A percentile compares a stretch with the other conserved stretches of the same genome.
phyloP scores from a whole-genome alignment of 2,113 vertebrate species.

The Nothoprocta pentlandii region DNA sequence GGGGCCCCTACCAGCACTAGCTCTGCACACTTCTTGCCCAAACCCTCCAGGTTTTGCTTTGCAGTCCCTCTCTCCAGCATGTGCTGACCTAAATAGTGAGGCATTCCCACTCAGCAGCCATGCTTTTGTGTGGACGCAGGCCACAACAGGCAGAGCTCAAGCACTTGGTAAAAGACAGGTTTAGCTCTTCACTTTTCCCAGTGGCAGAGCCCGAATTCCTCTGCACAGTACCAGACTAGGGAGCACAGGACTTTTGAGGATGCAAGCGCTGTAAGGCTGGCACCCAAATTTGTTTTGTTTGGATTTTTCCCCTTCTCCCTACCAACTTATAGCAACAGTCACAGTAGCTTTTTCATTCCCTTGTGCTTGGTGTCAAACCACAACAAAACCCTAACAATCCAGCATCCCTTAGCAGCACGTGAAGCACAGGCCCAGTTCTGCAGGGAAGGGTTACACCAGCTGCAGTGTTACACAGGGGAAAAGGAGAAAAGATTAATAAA shows the following conservation, averaged over 20 bases:
- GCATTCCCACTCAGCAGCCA: neutral
- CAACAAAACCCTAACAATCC: neutral
- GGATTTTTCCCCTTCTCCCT: neutral
- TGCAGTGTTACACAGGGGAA: neutral
- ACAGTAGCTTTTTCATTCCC: neutral
- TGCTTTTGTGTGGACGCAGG: neutral
- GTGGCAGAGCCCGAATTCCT: neutral
- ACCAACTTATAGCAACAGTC: neutral
- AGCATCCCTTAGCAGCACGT: neutral
- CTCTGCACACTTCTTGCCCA: neutral
- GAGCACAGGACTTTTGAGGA: neutral
- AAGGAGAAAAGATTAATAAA: neutral
- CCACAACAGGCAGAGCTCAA: neutral
- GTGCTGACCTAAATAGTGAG: neutral
- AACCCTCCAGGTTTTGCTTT: neutral
- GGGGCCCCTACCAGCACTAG: no score
- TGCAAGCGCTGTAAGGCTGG: neutral
- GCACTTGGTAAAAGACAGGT: neutral
- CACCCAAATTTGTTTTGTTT: neutral
- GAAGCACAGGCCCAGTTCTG: neutral
- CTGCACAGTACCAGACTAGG: neutral
- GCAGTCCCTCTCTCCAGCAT: neutral
- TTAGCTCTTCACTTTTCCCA: neutral
- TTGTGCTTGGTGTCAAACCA: neutral
- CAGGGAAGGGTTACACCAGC: accelerated